Evolutionary conservation across 2,888 invertebrate genomes (phyloP).

Genomic region (Dryobotodes eremita): DNA sequence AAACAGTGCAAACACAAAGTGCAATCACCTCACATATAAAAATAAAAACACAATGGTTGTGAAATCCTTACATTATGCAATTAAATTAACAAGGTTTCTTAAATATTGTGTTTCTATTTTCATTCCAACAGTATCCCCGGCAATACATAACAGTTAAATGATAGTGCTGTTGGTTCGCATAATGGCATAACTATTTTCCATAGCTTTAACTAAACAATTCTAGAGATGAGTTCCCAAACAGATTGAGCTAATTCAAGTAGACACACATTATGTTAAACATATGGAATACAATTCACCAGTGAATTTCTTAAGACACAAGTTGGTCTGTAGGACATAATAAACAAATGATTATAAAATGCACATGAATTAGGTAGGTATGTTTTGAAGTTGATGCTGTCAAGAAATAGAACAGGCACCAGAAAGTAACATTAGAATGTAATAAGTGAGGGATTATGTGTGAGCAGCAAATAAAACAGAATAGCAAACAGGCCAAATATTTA

Average conservation of each 20-base stretch:
- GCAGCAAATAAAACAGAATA: neutral
- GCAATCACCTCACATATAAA: slow-evolving; percentile 72
- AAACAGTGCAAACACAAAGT: slow-evolving; percentile 70
- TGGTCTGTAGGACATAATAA: neutral
- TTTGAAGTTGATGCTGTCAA: neutral
- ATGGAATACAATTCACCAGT: neutral
- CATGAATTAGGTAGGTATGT: slow-evolving; percentile 9
- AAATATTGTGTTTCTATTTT: slow-evolving; percentile 68
- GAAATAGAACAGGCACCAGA: neutral
- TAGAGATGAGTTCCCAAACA: slow-evolving; percentile 1
- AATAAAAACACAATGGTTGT: slow-evolving; percentile 63
- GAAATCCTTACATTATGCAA: neutral
- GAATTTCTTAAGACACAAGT: neutral
- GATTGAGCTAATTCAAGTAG: neutral
- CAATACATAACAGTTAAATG: slow-evolving; percentile 52
- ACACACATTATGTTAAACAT: neutral
- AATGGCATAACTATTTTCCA: neutral
- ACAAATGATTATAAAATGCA: neutral
- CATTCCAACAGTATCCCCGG: slow-evolving; percentile 76
- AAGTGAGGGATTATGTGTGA: neutral
- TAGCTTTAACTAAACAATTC: neutral
- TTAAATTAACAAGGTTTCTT: neutral
- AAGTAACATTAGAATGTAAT: slow-evolving; percentile 1
- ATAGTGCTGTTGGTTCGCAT: slow-evolving; percentile 9
- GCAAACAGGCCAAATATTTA: neutral